These are phyloP conservation scores for Corella eumyota DNA, from an alignment of 23 tunicate genomes.

Conservation along the genomic window DNA sequence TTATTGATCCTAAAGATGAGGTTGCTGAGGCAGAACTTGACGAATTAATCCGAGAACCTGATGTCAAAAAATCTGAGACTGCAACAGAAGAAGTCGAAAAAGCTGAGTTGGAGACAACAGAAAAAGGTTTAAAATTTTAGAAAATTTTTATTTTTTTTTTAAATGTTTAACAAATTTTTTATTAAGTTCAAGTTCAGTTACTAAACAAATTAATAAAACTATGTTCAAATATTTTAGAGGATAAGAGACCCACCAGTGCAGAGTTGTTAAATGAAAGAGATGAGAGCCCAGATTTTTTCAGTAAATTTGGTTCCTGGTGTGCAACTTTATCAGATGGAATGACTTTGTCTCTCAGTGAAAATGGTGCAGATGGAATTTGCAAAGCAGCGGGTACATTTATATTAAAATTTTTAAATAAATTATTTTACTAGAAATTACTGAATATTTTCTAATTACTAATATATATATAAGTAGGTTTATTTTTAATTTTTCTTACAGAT, in stretches of 20 bases:
- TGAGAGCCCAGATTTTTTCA: slow-evolving; percentile 1
- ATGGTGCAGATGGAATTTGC: slow-evolving; percentile 67
- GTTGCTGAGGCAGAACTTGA: slow-evolving; percentile 40
- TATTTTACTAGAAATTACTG: no score
- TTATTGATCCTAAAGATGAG: slow-evolving; percentile 69
- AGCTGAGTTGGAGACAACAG: slow-evolving; percentile 45
- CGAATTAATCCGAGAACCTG: slow-evolving; percentile 21
- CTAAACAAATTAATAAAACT: no score
- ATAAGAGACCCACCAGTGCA: slow-evolving; percentile 25
- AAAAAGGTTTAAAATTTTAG: slow-evolving; percentile 15
- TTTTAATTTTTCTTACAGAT: slow-evolving; percentile 29
- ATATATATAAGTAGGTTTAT: slow-evolving; percentile 10
- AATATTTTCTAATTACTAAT: not conserved
- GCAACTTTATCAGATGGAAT: slow-evolving; percentile 75
- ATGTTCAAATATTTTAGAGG: no score
- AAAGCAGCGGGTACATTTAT: slow-evolving; percentile 44
- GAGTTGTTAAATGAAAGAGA: slow-evolving; percentile 27
- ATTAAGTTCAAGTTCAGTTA: no score
- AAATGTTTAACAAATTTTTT: no score
- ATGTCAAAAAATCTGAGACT: no score
- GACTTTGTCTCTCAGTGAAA: slow-evolving; percentile 57
- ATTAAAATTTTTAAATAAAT: not conserved
- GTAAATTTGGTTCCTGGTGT: slow-evolving; percentile 74
- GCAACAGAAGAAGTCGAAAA: slow-evolving; percentile 13
- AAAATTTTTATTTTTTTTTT: not conserved